A percentile compares a stretch with the other conserved stretches of the same genome.
These are phyloP conservation scores for Leptodactylus fuscus DNA, from an alignment of 2,113 vertebrate genomes.

Conservation along the genomic window DNA sequence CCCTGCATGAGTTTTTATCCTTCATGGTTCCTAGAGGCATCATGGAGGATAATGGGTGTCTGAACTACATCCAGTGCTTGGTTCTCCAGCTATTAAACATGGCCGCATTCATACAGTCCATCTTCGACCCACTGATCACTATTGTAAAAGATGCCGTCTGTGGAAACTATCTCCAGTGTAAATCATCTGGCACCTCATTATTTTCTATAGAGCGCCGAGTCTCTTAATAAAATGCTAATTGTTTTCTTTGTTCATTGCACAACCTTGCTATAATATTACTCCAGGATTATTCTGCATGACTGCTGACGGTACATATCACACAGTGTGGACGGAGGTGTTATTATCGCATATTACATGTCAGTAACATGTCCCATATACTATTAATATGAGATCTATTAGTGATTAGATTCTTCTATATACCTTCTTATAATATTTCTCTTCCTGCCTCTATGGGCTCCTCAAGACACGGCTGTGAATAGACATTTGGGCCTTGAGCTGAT, in stretches of 20 bases:
- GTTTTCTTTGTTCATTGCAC: slow-evolving; percentile 3
- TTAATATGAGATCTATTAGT: too few relatives aligned
- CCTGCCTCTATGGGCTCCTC: background rate
- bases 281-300: background rate
- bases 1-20: too few relatives aligned
- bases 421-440: background rate
- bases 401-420: background rate
- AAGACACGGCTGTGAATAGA: background rate
- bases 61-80: background rate
- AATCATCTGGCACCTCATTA: background rate
- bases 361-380: too few relatives aligned
- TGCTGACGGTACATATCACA: background rate
- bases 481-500: too few relatives aligned
- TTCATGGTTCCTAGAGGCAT: too few relatives aligned
- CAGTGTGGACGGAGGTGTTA: too few relatives aligned
- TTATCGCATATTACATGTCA: too few relatives aligned
- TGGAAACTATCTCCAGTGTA: background rate
- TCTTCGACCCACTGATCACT: background rate
- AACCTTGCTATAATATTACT: background rate
- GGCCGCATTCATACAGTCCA: background rate
- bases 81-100: background rate
- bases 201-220: background rate
- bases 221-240: slow-evolving; percentile 1
- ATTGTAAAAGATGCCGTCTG: background rate
- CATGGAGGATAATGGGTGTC: too few relatives aligned